Evolutionary conservation across 2,888 invertebrate species (phyloP), one percentile per base, ranked within the genome.

Genomic region (Sylvicola cinctus): DNA sequence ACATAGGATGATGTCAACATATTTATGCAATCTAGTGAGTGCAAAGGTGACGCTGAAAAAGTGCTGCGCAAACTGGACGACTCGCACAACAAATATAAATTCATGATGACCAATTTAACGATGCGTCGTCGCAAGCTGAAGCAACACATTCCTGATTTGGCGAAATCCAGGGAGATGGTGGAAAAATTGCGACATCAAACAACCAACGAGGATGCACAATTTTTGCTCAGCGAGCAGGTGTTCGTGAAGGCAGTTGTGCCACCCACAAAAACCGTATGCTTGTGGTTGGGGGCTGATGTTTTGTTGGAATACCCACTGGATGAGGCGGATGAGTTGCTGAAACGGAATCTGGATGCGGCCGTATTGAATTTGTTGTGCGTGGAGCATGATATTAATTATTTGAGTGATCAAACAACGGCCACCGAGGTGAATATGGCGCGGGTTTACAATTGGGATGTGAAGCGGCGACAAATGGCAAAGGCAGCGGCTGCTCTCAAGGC

Each of bases 391-490:
- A 95, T 90, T 58, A 20, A 38, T 15, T 34, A 37, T 34, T 30
- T 45, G 54, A 79, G 93, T 50, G 95, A 96, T 65, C 96, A 96
- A 60, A 81, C 87, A 50, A 98, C 96, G 12, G 96, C 93, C 14
- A 87, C 90, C 31, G 96, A 98, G 72, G 96, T 96, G 16, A 96
- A 95, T 56, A 93, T 96, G 88, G 95, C 96, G 20, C 67, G 96
- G 52, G 88, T 96, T 16, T 93, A 85, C 56, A 96, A 96, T 58
- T 95, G 93, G 93, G 87, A 93, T 61, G 90, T 96, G 3, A 93
- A 91, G 56, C 71, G 76, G 50, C 72, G 87, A 42, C 81, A 87
- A 58, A 74, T 79, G 27, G 72, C 70, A 28, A 74, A 73, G 50
- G 60, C 20, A 8, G 20, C 20, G n/a, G n/a, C n/a, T n/a, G n/a